Evolutionary conservation across 2,888 invertebrate genomes (phyloP), one percentile per base, ranked within the genome.

Genomic region (Chalcis sispes): DNA sequence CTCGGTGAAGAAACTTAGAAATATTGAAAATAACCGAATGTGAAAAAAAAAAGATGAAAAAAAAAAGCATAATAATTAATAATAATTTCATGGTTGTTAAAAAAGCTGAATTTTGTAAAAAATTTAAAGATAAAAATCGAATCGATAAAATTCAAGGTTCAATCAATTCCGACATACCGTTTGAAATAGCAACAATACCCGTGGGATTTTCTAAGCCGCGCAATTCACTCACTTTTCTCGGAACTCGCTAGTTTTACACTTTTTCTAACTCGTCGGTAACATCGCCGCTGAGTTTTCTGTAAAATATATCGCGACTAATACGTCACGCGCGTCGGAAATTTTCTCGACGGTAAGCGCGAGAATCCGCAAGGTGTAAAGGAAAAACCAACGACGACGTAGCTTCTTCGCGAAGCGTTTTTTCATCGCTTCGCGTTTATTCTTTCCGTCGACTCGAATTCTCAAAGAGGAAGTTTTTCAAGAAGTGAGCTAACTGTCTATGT

Each of bases 181-280:
- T 52, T 66, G 75, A 32, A 62, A 61, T 73, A 64, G 75, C 80
- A 83, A 83, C 82, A 78, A 78, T 79, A 79, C 77, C 81, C 79
- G 36, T 64, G 42, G 25, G 42, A 62, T 40, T 40, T 61, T 42
- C 25, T 42, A 36, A 42, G 23, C 15, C 61, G 23, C 61, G 56
- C 15, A 15, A 58, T 46, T 58, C n/a, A 25, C 29, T 40, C 10
- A 74, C 74, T 79, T 81, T 81, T 79, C 76, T 66, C 27, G 62
- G 77, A 82, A 81, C 18, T 72, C 54, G 69, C 59, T 48, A 46
- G n/a, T 32, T 32, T 32, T 15, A 8, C 23, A 32, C 20, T 48
- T 50, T 50, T 50, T 50, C 32, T 32, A 10, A 2, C 32, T 32
- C 13, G n/a, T 2, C 48, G 1, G 18, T 29, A 20, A 48, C 27